Evolutionary conservation across 2,888 invertebrate genomes (phyloP), one percentile per base, ranked within the genome.

Genomic region (Drosophila lutescens): DNA sequence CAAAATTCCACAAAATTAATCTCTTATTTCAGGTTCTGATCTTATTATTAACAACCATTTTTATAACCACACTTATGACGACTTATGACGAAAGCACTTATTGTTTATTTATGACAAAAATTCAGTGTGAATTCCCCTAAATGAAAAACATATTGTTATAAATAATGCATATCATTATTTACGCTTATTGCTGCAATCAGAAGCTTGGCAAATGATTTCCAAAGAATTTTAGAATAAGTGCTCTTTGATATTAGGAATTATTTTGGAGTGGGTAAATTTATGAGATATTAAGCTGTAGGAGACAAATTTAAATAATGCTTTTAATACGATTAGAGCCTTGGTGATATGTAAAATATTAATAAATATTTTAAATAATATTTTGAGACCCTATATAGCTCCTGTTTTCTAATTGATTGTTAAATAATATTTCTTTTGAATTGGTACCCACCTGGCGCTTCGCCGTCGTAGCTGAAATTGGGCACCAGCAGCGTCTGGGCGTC

Each of bases 401-500:
- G 30, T 30, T 30, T 30, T 30, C 1, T 30, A 2, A 0, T 30
- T 30, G 8, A 30, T 8, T 2, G 8, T 8, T 30, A 8, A 30
- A 8, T 2, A 4, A 2, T 20, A 40, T 40, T 7, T 1, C 0
- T 41, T 23, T n/a, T 3, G 2, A 12, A 9, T 17, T 4, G 17
- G 4, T 47, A 76, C 82, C 93, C 90, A 97, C 97, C 97, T 91
- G 98, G 98, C 50, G 98, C 98, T 92, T 96, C 96, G 69, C 98
- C 98, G 89, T 98, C 98, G 90, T 97, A 98, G 13, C 96, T 96
- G 92, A 98, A 97, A 93, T 96, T 96, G 23, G 98, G 97, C 81
- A 98, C 94, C 79, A 98, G 94, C 80, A 98, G 94, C 17, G 98
- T 98, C 93, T 98, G 98, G 20, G 98, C 97, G 92, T 98, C 98